Base-by-base conservation (phyloP, 2,888 invertebrate genomes). In the Chaetogeoica ovagalla region DNA sequence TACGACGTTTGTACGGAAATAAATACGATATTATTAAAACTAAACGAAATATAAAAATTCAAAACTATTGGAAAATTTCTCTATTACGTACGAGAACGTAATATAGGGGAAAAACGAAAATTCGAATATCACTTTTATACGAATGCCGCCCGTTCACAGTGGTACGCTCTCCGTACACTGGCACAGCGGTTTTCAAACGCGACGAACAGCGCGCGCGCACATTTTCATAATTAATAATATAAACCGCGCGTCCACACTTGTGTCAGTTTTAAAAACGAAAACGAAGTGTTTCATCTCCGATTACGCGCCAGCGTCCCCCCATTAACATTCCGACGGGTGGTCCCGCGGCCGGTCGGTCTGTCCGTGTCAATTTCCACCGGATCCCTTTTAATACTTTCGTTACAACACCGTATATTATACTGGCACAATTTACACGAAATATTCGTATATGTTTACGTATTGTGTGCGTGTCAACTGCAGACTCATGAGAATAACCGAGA, bases 241-340 rank as follows among this genome's bases (percentile, higher is more conserved):
- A 30, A 1, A 66, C 23, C 7, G 9, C 43, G 43, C 43, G 43
- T 66, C 43, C 43, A 59, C 75, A n/a, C 30, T 30, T 30, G 30
- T 66, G 75, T 59, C 43, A 75, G 43, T 30, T 66, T 75, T 66
- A 75, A 75, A n/a, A 75, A 75, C 75, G 66, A 66, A 66, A 74
- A 66, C 43, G 39, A n/a, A 74, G 52, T 37, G 17, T 70, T 57
- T 66, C 75, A 43, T 79, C 77, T 79, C 77, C 62, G 17, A 70
- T 79, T 79, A 79, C 75, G 37, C 69, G n/a, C 19, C 17, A 1
- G 30, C 30, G 30, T n/a, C n/a, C 11, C 1, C 7, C 69, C 69
- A 70, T 77, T 77, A 77, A 77, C 68, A 70, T 77, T 77, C 60
- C 30, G 17, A 5, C n/a, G 21, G 21, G 21, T 30, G 2, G 77